Evolutionary conservation across 2,113 vertebrate species (phyloP), one percentile per base, ranked within the genome.

Genomic region (Lethenteron reissneri): DNA sequence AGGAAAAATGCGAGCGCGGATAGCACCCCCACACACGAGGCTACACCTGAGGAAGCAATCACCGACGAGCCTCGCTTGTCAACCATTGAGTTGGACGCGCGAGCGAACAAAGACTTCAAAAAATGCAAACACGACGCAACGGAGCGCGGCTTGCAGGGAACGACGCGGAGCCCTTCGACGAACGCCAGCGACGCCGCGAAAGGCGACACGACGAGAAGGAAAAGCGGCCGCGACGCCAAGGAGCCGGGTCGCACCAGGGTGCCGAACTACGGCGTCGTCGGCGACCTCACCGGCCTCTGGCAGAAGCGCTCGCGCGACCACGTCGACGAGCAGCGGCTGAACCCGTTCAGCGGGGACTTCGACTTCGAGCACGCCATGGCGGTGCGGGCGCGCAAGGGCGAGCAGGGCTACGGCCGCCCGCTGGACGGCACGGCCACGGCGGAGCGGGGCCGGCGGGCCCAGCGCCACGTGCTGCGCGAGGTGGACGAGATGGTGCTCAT

Each of bases 301-400:
- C 87, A 97, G 74, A 83, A 81, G 71, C 96, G 94, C 92, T 86
- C 88, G 0, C 83, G 89, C 0, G 83, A 89, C 12, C 88, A 97
- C 78, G 79, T 81, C 0, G 71, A 76, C 0, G 86, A 71, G 1
- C 94, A 97, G 79, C 92, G 88, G 75, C 84, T 97, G 12, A 97
- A 97, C 75, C 94, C 92, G 57, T 97, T 96, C 83, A 97, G 92
- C 0, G 89, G 95, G 3, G 87, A 90, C 8, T 97, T 96, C 21
- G 94, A 97, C 76, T 83, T 85, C 0, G 78, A 90, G 12, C 81
- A 88, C 76, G 90, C 92, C 78, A 90, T 92, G 91, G 82, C 89
- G n/a, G 84, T 79, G 0, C 86, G 90, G 12, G 82, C 95, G 10
- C 87, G 81, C 62, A 89, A 85, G 74, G 92, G 94, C 8, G 84